Evolutionary conservation across 2,113 vertebrate species (phyloP).

Genomic region (Phylloscopus trochilus): DNA sequence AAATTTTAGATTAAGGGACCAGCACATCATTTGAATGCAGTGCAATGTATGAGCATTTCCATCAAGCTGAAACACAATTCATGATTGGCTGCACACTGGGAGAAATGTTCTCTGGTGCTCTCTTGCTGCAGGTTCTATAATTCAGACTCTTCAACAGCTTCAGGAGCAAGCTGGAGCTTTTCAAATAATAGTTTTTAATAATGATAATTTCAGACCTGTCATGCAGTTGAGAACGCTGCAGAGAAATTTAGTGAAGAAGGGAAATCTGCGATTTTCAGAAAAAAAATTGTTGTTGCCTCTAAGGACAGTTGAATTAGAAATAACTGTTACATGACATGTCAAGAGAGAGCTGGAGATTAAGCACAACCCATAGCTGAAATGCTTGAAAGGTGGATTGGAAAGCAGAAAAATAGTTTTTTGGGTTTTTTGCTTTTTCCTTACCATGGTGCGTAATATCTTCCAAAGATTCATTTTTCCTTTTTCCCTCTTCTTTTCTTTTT

Average conservation of each 20-base stretch:
- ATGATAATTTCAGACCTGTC: slow-evolving; percentile 8
- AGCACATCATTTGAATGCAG: not conserved
- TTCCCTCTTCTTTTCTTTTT: not conserved
- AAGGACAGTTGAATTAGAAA: slow-evolving; percentile 8
- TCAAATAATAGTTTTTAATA: slow-evolving; percentile 23
- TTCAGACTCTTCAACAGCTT: not conserved
- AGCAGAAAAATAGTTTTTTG: not conserved
- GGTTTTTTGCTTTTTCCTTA: too few relatives aligned
- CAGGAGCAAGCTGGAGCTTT: not conserved
- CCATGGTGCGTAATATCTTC: not conserved
- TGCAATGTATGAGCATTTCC: not conserved
- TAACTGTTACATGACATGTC: not conserved
- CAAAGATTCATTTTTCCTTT: not conserved
- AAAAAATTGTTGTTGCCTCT: not conserved
- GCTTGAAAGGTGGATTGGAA: not conserved
- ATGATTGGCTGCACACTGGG: fast-evolving
- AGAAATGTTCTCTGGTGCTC: not conserved
- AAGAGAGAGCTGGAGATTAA: not conserved
- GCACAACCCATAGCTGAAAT: not conserved
- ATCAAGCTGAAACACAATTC: not conserved
- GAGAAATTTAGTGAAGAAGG: not conserved
- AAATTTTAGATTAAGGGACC: not conserved
- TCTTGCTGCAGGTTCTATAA: not conserved
- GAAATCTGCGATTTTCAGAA: not conserved
- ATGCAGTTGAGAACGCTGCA: not conserved